Base-by-base conservation (phyloP, 2,797 vertebrate genomes). In the Muraenolepis orangiensis region DNA sequence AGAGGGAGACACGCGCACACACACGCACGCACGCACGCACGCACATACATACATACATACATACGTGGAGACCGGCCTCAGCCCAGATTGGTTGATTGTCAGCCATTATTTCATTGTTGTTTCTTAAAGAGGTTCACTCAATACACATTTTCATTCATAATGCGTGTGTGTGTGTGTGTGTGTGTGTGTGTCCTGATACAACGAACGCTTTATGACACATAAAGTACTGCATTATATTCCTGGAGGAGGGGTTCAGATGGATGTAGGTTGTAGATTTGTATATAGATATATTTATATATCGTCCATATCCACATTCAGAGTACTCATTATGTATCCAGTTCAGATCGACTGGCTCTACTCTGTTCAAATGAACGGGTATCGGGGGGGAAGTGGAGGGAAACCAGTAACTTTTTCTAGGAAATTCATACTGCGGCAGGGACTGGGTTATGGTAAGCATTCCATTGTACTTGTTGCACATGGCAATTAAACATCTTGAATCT, bases 121-220 rank as follows among this genome's bases (percentile, higher is more conserved):
- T 23, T 64, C 6, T 64, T 64, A 64, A 64, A 64, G 57, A 64
- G 57, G 57, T 23, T 64, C 57, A 26, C 23, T 64, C 57, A 64
- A 64, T 26, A 12, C 57, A 26, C 57, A 64, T 64, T 26, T 64
- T 64, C 57, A 64, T 64, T 64, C 57, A 64, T 11, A 64, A 26
- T n/a, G n/a, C n/a, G 23, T 20, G 6, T 6, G 18, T 64, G 79
- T 86, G 81, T 86, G 81, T 69, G 67, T 31, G 30, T 66, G 57
- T 26, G 40, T 46, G 40, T 13, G 11, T 40, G 18, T 57, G 51
- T 57, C 51, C 51, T 57, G 51, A 57, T 57, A 57, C 57, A 64
- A 64, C 23, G 57, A 23, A n/a, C 57, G 26, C 57, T 64, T 64
- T 64, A 64, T 64, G 57, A 23, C 26, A 12, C 57, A 64, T 64